A percentile compares a stretch with the other conserved stretches of the same genome.
Evolutionary conservation across 1,140 invertebrate species (phyloP).

Genomic region (Steinernema khuongi): DNA sequence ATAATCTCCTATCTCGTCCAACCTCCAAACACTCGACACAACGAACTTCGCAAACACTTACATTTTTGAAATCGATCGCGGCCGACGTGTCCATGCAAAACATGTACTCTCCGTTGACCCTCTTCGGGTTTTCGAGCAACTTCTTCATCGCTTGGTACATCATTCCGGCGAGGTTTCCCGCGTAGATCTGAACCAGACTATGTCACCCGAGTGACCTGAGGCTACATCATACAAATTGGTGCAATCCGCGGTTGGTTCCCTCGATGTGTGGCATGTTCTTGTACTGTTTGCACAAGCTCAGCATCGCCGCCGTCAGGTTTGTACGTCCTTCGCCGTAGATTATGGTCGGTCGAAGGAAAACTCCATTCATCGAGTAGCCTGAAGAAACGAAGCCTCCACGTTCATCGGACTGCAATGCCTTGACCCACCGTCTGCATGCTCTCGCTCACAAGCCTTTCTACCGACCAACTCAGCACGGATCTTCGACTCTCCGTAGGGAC

Average conservation of each 20-base stretch:
- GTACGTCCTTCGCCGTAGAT: not conserved
- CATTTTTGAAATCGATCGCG: not conserved
- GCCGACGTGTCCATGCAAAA: not conserved
- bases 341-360: not conserved
- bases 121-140: not conserved
- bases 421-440: not conserved
- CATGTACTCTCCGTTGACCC: not conserved
- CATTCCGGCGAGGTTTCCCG: not conserved
- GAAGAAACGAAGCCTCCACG: not conserved
- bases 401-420: not conserved
- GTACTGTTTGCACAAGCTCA: slow-evolving; percentile 1
- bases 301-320: not conserved
- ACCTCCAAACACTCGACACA: too few species aligned
- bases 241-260: not conserved
- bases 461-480: not conserved
- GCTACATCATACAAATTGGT: not conserved
- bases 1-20: too few species aligned
- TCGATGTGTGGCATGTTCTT: not conserved
- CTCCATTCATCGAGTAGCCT: not conserved
- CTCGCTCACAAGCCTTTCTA: not conserved
- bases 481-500: slow-evolving; percentile 20
- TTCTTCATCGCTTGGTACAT: not conserved
- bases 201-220: not conserved
- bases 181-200: not conserved
- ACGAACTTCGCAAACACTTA: too few species aligned